Percentiles rank a stretch among this genome's conserved stretches.
phyloP scores from a whole-genome alignment of 2,888 invertebrate genomes.

The Drosophila demipolita region DNA sequence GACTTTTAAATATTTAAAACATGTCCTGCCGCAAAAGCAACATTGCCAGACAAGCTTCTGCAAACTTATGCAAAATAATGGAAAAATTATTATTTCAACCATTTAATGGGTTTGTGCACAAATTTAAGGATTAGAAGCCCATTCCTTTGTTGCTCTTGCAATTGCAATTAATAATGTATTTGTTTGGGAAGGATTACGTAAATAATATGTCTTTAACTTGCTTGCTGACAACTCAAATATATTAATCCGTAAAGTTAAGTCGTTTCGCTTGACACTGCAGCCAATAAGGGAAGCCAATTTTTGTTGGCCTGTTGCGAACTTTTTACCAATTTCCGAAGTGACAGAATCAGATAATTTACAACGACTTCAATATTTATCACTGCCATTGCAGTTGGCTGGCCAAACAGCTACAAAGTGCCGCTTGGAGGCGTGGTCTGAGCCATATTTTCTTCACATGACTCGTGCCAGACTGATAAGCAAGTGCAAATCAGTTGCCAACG shows the following conservation, averaged over 20 bases:
- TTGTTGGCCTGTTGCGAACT: slow-evolving; percentile 50
- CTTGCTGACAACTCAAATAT: not conserved
- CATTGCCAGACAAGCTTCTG: not conserved
- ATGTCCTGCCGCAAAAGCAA: slow-evolving; percentile 11
- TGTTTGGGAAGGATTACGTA: not conserved
- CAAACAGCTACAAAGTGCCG: slow-evolving; percentile 54
- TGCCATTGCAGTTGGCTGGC: slow-evolving; percentile 69
- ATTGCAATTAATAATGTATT: not conserved
- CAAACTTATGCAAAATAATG: slow-evolving; percentile 17
- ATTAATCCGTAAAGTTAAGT: not conserved
- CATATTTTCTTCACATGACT: slow-evolving; percentile 50
- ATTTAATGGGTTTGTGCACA: slow-evolving; percentile 7
- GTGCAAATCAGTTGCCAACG: slow-evolving; percentile 75
- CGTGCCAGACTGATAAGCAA: slow-evolving; percentile 67
- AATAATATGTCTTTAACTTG: not conserved
- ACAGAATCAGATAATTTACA: slow-evolving; percentile 84
- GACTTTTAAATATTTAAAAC: slow-evolving; percentile 71
- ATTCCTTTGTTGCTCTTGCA: not conserved
- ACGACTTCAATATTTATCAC: slow-evolving; percentile 82
- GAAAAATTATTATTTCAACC: slow-evolving; percentile 28
- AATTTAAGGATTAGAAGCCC: slow-evolving; percentile 6
- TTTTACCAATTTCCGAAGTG: slow-evolving; percentile 83
- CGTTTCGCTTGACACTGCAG: not conserved
- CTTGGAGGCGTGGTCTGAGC: slow-evolving; percentile 57
- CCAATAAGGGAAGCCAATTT: slow-evolving; percentile 15